A percentile compares a stretch with the other conserved stretches of the same genome.
Evolutionary conservation across 2,113 vertebrate genomes (phyloP).

Genomic region (Cathartes aura): DNA sequence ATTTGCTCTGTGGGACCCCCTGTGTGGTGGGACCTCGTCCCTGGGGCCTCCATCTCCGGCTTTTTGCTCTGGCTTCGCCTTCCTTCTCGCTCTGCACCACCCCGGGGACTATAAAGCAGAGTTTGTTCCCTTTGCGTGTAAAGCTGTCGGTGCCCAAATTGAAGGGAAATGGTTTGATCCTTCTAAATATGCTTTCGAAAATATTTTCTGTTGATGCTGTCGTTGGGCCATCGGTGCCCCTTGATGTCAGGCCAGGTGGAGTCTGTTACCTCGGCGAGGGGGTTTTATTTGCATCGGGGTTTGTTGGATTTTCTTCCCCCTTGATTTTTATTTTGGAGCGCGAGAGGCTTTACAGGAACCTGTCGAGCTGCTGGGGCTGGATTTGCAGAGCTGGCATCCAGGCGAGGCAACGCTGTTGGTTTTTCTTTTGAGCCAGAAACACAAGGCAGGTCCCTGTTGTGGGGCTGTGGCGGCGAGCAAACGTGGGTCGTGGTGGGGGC

Average conservation of each 20-base stretch:
- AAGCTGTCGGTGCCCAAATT: neutral
- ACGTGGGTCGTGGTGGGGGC: neutral
- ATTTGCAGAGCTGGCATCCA: neutral
- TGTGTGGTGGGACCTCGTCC: fast-evolving
- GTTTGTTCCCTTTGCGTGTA: slow-evolving; percentile 25
- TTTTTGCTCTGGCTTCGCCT: neutral
- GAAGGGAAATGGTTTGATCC: slow-evolving; percentile 30
- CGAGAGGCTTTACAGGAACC: neutral
- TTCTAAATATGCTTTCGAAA: slow-evolving; percentile 3
- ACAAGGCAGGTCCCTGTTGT: neutral
- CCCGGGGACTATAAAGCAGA: neutral
- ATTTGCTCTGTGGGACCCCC: neutral
- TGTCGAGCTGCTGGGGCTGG: neutral
- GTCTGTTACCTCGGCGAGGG: neutral
- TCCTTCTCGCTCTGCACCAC: neutral
- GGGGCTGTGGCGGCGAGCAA: neutral
- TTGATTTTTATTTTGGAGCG: neutral
- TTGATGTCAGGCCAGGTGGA: slow-evolving; percentile 48
- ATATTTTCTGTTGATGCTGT: slow-evolving; percentile 41
- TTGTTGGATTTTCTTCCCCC: neutral
- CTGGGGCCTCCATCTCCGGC: fast-evolving
- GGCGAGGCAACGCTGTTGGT: neutral
- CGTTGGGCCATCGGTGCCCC: neutral
- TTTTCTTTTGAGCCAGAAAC: neutral
- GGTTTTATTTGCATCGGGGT: neutral